These are phyloP conservation scores for Limnephilus marmoratus DNA, from an alignment of 2,888 invertebrate genomes.

Conservation along the genomic window DNA sequence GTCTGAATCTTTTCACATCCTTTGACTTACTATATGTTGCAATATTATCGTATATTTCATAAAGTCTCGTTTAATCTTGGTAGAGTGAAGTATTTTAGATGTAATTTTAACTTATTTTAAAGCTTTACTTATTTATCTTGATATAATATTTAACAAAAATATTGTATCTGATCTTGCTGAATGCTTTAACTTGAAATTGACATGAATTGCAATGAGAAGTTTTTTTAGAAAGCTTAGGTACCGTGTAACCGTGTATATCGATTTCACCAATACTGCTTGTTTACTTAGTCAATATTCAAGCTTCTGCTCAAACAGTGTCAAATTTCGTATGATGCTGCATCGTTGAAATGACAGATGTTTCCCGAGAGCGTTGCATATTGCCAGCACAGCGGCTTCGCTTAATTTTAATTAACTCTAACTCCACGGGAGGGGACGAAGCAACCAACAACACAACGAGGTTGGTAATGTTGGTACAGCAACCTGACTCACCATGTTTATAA, in stretches of 20 bases:
- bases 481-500: conserved; percentile 2
- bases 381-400: conserved; percentile 8
- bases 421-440: conserved; percentile 14
- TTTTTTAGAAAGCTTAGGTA: not conserved
- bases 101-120: not conserved
- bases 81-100: not conserved
- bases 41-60: not conserved
- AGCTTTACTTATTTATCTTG: not conserved
- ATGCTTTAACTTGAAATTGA: not conserved
- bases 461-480: not conserved
- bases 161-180: not conserved
- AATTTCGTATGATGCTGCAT: not conserved
- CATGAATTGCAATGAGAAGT: too few species aligned
- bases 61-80: not conserved
- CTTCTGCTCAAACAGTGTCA: not conserved
- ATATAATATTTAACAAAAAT: not conserved
- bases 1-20: too few species aligned
- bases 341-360: not conserved
- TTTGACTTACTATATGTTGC: not conserved
- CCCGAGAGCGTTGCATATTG: not conserved
- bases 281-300: not conserved
- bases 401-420: conserved; percentile 41
- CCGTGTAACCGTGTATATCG: not conserved
- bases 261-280: not conserved
- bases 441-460: not conserved